Percentiles rank a stretch among this genome's conserved stretches.
Conservation (phyloP, 1,140 invertebrate species). For the Diorhabda sublineata region DNA sequence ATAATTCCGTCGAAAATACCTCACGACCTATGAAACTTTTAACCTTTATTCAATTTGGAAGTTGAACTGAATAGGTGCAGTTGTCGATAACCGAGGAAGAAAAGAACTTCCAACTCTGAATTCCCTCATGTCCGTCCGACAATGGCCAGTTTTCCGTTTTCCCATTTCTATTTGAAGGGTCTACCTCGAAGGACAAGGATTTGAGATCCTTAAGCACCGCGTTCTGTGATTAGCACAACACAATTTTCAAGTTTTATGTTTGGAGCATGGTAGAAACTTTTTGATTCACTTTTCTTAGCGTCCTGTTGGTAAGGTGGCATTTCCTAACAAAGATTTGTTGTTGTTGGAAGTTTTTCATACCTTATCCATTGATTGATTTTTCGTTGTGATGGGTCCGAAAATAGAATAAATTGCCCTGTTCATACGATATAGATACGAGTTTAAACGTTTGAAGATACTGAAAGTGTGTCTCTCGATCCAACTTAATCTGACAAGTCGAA, state of each 20-base stretch:
- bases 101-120: conserved; percentile 5
- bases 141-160: conserved; percentile 8
- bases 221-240: conserved; percentile 7
- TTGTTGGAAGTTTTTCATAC: neutral
- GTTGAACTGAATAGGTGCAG: neutral
- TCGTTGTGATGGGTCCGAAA: no score
- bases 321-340: neutral
- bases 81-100: neutral
- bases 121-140: conserved; percentile 8
- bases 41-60: neutral
- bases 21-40: neutral
- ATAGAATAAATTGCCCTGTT: no score
- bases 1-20: neutral
- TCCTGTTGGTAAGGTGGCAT: neutral
- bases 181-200: conserved; percentile 4
- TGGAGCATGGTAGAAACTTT: neutral
- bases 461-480: no score
- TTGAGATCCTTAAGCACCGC: conserved; percentile 3
- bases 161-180: conserved; percentile 9
- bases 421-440: no score
- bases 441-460: no score
- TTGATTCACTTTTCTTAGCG: neutral
- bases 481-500: no score
- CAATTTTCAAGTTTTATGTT: conserved; percentile 12
- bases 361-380: no score